Evolutionary conservation across 1,140 invertebrate species (phyloP).

Genomic region (Aphidius ervi): DNA sequence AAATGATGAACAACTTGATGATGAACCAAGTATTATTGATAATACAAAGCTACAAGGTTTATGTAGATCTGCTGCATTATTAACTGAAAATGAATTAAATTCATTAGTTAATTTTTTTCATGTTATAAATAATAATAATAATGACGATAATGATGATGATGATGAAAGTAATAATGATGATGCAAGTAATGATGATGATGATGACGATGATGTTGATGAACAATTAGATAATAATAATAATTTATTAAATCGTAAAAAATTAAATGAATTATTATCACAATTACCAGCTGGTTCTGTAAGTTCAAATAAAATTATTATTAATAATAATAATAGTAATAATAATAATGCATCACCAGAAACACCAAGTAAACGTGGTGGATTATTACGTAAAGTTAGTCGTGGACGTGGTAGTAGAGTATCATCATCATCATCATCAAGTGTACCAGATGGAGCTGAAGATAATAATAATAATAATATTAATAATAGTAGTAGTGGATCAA

Average conservation of each 20-base stretch:
- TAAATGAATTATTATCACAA: slow-evolving; percentile 42
- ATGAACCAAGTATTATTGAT: slow-evolving; percentile 55
- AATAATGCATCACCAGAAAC: slow-evolving; percentile 37
- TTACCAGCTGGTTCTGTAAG: slow-evolving; percentile 34
- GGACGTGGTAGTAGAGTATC: slow-evolving; percentile 33
- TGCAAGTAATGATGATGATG: slow-evolving; percentile 12
- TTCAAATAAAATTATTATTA: slow-evolving; percentile 28
- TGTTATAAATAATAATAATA: slow-evolving; percentile 28
- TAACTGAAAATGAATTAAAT: slow-evolving; percentile 65
- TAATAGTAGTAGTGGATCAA: slow-evolving; percentile 26
- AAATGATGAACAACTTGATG: slow-evolving; percentile 52
- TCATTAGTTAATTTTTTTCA: slow-evolving; percentile 59
- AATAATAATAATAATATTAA: slow-evolving; percentile 35
- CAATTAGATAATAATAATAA: neutral
- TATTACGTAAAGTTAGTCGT: slow-evolving; percentile 44
- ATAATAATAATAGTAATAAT: too few species aligned
- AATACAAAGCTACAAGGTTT: slow-evolving; percentile 60
- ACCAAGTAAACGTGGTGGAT: slow-evolving; percentile 35
- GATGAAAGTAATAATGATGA: slow-evolving; percentile 24
- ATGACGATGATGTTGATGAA: slow-evolving; percentile 1
- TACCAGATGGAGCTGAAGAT: slow-evolving; percentile 44
- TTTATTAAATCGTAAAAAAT: slow-evolving; percentile 36
- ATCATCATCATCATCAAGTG: slow-evolving; percentile 33
- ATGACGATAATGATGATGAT: slow-evolving; percentile 12
- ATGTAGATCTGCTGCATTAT: slow-evolving; percentile 61